Evolutionary conservation across 2,888 invertebrate genomes (phyloP), one percentile per base, ranked within the genome.

Genomic region (Xestoiulus laeticollis): DNA sequence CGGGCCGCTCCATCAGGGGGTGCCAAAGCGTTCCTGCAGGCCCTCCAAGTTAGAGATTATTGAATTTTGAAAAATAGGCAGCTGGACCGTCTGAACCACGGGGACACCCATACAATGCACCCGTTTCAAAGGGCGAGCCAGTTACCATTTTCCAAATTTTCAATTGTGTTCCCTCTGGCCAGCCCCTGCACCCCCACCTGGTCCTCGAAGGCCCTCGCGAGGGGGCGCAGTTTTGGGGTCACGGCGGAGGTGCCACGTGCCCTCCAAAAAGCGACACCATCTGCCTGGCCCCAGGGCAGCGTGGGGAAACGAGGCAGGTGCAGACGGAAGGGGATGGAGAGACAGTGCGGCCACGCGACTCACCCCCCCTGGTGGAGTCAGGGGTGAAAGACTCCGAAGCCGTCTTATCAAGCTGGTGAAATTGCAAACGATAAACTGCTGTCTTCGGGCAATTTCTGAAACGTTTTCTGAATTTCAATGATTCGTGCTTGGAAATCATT

Each of bases 321-420:
- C 59, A 22, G n/a, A 22, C 59, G 59, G 8, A n/a, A 59, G 59
- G 48, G 22, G 59, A 59, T 8, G 59, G n/a, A 59, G n/a, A 22
- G n/a, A n/a, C n/a, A 59, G 59, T n/a, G n/a, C 22, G 59, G 59
- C 59, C 59, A 59, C 59, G 59, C 59, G 59, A n/a, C 59, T n/a
- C 59, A 6, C n/a, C n/a, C 48, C 48, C 16, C 16, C 16, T 48
- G 16, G 48, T 48, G 4, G 19, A 19, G 12, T 48, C 48, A 19
- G 19, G 19, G 19, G 48, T 48, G n/a, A 59, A 59, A 59, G 59
- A 19, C 59, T 59, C 53, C 14, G 53, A 53, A 53, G 12, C 19
- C 22, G 59, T n/a, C n/a, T 59, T 59, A 59, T 59, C 59, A 22
- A 22, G 59, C 22, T 10, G 59, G 59, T 59, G 59, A 59, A 59